phyloP scores from a whole-genome alignment of 2,113 vertebrate species.

The Dicerorhinus sumatrensis region DNA sequence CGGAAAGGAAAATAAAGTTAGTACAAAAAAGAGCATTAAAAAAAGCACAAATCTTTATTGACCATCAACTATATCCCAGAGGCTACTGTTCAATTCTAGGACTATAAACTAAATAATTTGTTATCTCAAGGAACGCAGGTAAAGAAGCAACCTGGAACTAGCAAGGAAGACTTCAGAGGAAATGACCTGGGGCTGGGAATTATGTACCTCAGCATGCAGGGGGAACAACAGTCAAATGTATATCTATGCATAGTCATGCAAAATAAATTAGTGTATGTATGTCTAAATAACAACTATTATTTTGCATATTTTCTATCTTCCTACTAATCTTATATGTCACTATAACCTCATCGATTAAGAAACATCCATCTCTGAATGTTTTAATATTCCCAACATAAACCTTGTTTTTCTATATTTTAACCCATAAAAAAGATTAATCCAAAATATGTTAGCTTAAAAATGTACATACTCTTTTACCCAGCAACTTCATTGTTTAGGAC shows the following conservation, averaged over 20 bases:
- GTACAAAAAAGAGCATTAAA: not conserved
- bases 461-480: not conserved
- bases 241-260: not conserved
- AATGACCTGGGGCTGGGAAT: not conserved
- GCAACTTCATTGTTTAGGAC: not conserved
- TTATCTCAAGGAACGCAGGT: not conserved
- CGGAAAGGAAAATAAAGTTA: constrained; percentile 17
- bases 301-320: constrained; percentile 2
- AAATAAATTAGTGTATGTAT: not conserved
- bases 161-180: not conserved
- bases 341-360: not conserved
- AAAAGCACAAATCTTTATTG: not conserved
- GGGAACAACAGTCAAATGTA: not conserved
- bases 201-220: not conserved
- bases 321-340: not conserved
- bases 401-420: not conserved
- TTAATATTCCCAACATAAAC: not conserved
- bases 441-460: constrained; percentile 29
- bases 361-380: not conserved
- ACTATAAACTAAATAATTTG: not conserved
- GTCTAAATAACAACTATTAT: not conserved
- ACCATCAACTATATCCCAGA: not conserved
- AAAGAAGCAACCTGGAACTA: not conserved
- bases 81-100: not conserved
- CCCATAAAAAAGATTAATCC: not conserved